A percentile compares a stretch with the other conserved stretches of the same genome.
These are phyloP conservation scores for Otis tarda DNA, from an alignment of 2,113 vertebrate genomes.

Conservation along the genomic window DNA sequence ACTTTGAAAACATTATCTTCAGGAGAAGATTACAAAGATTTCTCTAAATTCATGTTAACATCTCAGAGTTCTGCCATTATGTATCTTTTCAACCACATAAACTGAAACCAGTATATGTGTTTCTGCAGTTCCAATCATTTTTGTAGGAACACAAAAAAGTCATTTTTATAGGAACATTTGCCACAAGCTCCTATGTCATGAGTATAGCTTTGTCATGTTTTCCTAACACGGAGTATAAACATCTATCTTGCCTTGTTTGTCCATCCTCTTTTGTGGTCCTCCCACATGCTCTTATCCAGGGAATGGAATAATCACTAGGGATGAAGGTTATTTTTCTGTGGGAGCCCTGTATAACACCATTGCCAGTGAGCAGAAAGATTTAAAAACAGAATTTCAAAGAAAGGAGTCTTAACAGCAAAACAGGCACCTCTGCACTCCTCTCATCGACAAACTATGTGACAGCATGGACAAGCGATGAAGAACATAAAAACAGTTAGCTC, in stretches of 20 bases:
- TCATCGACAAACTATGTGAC: neutral
- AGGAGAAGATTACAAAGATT: neutral
- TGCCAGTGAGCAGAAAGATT: neutral
- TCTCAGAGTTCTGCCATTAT: neutral
- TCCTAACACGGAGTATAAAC: neutral
- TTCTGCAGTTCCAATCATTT: neutral
- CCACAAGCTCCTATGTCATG: neutral
- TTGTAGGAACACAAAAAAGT: fast-evolving
- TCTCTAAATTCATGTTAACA: neutral
- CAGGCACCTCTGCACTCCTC: neutral
- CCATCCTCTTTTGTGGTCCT: neutral
- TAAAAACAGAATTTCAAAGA: neutral
- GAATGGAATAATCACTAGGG: neutral
- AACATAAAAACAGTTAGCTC: neutral
- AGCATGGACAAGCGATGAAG: neutral
- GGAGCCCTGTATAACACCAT: neutral
- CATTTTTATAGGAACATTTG: neutral
- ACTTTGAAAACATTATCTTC: neutral
- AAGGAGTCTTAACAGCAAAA: neutral
- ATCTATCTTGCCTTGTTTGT: neutral
- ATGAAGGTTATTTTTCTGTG: neutral
- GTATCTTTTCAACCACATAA: neutral
- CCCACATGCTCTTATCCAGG: neutral
- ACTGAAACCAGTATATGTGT: neutral
- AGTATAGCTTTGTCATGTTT: neutral